These are phyloP conservation scores for Unio delphinus DNA, from an alignment of 2,888 invertebrate genomes.

Conservation along the genomic window DNA sequence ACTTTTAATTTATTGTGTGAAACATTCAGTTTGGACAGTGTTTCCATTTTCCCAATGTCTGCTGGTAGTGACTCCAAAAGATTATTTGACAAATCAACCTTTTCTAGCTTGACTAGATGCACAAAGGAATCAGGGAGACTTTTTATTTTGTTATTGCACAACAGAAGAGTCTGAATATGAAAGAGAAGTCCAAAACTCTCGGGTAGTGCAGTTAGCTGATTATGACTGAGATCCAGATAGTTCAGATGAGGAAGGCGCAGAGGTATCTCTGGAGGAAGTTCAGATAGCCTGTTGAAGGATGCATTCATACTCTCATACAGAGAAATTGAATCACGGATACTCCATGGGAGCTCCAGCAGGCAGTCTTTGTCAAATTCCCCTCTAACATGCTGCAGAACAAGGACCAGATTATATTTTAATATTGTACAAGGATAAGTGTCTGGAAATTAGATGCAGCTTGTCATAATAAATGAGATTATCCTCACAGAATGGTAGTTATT, in stretches of 20 bases:
- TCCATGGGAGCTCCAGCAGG: slow-evolving; percentile 65
- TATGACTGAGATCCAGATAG: slow-evolving; percentile 67
- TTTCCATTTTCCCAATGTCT: slow-evolving; percentile 64
- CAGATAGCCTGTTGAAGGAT: slow-evolving; percentile 68
- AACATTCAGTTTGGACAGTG: slow-evolving; percentile 64
- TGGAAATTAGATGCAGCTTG: too few relatives aligned
- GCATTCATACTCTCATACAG: slow-evolving; percentile 68
- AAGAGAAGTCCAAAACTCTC: slow-evolving; percentile 68
- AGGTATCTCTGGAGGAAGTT: slow-evolving; percentile 67
- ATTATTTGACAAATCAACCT: slow-evolving; percentile 68
- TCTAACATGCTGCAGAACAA: slow-evolving; percentile 65
- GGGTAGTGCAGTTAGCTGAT: slow-evolving; percentile 63
- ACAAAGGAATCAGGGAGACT: slow-evolving; percentile 63
- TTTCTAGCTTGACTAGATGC: slow-evolving; percentile 64
- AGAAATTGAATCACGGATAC: slow-evolving; percentile 65
- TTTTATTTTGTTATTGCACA: slow-evolving; percentile 63
- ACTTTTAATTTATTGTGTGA: slow-evolving; percentile 62
- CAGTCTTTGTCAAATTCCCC: slow-evolving; percentile 62
- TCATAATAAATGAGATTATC: too few relatives aligned
- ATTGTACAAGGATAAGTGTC: too few relatives aligned
- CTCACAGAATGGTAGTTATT: too few relatives aligned
- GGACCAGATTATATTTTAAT: background rate
- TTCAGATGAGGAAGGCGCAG: slow-evolving; percentile 68
- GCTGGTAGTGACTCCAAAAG: slow-evolving; percentile 59
- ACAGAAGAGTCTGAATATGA: slow-evolving; percentile 62